Base-by-base conservation (phyloP, 2,113 vertebrate genomes). In the Bambusicola thoracicus region DNA sequence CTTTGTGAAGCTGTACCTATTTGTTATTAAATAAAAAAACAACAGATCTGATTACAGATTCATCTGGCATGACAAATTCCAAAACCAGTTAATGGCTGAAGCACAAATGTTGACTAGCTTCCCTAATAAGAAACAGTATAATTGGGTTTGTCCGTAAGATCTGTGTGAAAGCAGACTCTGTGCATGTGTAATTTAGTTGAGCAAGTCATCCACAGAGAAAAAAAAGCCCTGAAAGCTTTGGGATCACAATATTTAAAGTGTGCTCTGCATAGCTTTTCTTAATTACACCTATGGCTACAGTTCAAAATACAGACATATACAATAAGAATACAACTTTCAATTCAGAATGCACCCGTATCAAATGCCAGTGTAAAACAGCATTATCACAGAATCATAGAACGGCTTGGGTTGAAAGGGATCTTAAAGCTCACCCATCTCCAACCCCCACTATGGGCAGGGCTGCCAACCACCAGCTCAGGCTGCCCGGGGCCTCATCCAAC, bases 21-120 rank as follows among this genome's bases (percentile, higher is more conserved):
- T 63, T 51, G 46, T 90, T 81, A 87, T 96, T 96, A 75, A 91
- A 93, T 94, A 46, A 95, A 92, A 82, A n/a, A 55, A 32, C 8
- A 53, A 9, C 58, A 94, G 49, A 96, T 93, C 74, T 86, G 94
- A 96, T 95, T 97, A 95, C 11, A 85, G 67, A 90, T 89, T 81
- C 40, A 44, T 87, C 88, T 93, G 78, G 73, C 68, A 95, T 69
- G 36, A 95, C 43, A 92, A 95, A 94, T 90, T 72, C 89, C 70
- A 43, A 90, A 95, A 89, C 8, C 59, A 76, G 78, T 66, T 72
- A 87, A 90, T 81, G 83, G 40, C 61, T 87, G 86, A 87, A 94
- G 92, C 70, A 92, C 41, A 96, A 94, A 92, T 17, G 7, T 27
- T 94, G 87, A 56, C 76, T 88, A 92, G 76, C 66, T 81, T 94